phyloP scores from a whole-genome alignment of 2,888 invertebrate genomes.

The Lissocephala sabroskyi region DNA sequence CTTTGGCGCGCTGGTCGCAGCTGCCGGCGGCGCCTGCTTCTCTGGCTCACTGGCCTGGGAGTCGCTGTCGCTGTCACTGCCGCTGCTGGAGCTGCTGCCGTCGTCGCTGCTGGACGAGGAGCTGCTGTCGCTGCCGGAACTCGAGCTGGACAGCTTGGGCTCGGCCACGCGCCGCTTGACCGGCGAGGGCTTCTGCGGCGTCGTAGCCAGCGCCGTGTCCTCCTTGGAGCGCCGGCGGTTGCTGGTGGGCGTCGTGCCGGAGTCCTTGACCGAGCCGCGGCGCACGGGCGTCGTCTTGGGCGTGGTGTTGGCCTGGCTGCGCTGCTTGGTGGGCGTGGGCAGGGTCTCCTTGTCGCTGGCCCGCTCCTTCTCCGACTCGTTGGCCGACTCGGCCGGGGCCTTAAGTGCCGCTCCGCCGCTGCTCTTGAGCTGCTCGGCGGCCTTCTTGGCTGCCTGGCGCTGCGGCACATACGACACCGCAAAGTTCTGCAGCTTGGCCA shows the following conservation, averaged over 20 bases:
- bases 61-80: slow-evolving; percentile 45
- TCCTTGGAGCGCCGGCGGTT: slow-evolving; percentile 57
- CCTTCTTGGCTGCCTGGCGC: slow-evolving; percentile 91
- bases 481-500: slow-evolving; percentile 72
- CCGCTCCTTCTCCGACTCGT: slow-evolving; percentile 32
- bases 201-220: slow-evolving; percentile 16
- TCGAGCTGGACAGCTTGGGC: slow-evolving; percentile 57
- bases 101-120: slow-evolving; percentile 49
- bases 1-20: slow-evolving; percentile 35
- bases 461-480: slow-evolving; percentile 90
- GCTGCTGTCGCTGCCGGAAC: slow-evolving; percentile 60
- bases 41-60: slow-evolving; percentile 24
- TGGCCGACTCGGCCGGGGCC: slow-evolving; percentile 74
- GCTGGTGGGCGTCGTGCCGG: slow-evolving; percentile 19
- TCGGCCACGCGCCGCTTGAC: slow-evolving; percentile 48
- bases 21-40: slow-evolving; percentile 5
- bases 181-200: slow-evolving; percentile 20
- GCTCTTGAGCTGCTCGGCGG: slow-evolving; percentile 90
- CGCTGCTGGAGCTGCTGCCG: slow-evolving; percentile 51
- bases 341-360: slow-evolving; percentile 24
- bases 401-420: slow-evolving; percentile 76
- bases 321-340: background rate
- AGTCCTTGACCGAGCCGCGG: slow-evolving; percentile 43
- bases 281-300: slow-evolving; percentile 41
- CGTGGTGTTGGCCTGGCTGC: slow-evolving; percentile 37